phyloP scores from a whole-genome alignment of 1,140 invertebrate species.

The Muscidifurax raptorellus region DNA sequence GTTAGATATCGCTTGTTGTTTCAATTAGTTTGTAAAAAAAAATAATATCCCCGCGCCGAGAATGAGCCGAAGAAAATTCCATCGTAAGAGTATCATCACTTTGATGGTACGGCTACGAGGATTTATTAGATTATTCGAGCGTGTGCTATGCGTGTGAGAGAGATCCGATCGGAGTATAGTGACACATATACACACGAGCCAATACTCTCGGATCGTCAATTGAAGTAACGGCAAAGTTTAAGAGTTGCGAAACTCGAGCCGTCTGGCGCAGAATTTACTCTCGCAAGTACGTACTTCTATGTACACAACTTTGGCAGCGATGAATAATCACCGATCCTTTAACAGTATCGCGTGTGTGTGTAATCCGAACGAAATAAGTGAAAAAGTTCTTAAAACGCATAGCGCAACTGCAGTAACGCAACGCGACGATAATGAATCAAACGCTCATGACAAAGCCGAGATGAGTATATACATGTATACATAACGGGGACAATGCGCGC shows the following conservation, averaged over 20 bases:
- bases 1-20: too few relatives aligned
- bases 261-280: background rate
- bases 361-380: background rate
- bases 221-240: conserved; percentile 31
- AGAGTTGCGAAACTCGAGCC: conserved; percentile 28
- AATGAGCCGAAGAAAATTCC: background rate
- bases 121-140: conserved; percentile 20
- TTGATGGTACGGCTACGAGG: background rate
- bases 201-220: conserved; percentile 7
- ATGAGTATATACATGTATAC: too few relatives aligned
- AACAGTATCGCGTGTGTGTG: background rate
- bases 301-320: background rate
- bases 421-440: background rate
- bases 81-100: background rate
- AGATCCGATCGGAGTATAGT: background rate
- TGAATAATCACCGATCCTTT: background rate
- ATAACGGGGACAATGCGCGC: conserved; percentile 12
- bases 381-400: background rate
- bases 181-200: background rate
- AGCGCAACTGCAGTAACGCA: background rate
- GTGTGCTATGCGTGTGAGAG: background rate
- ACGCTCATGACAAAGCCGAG: too few relatives aligned
- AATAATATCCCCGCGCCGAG: background rate
- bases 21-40: too few relatives aligned
- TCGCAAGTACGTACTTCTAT: background rate